A percentile compares a stretch with the other conserved stretches of the same genome.
Conservation (phyloP, 2,113 vertebrate species). For the Sinocyclocheilus grahami region DNA sequence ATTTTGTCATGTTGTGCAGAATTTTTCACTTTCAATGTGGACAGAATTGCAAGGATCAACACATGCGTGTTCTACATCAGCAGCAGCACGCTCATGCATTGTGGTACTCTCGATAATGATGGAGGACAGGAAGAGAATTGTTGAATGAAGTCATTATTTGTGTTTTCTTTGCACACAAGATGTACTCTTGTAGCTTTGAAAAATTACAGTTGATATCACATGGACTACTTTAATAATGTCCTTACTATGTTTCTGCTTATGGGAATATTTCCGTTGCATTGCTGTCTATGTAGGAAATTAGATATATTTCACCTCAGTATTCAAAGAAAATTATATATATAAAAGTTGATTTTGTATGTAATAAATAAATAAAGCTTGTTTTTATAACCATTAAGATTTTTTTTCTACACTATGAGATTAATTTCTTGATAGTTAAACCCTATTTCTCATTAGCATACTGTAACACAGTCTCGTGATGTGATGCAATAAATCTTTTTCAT, state of each 20-base stretch:
- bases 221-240: too few relatives aligned
- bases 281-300: not conserved
- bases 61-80: too few relatives aligned
- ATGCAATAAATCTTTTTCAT: not conserved
- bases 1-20: not conserved
- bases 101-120: too few relatives aligned
- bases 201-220: too few relatives aligned
- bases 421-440: not conserved
- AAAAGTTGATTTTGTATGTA: not conserved
- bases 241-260: too few relatives aligned
- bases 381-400: not conserved
- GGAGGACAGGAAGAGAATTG: not conserved
- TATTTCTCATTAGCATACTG: not conserved
- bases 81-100: too few relatives aligned
- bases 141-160: too few relatives aligned
- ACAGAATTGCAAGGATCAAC: not conserved
- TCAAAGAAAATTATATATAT: not conserved
- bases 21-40: not conserved
- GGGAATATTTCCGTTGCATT: too few relatives aligned
- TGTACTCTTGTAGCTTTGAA: too few relatives aligned
- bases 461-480: not conserved
- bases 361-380: not conserved
- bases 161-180: too few relatives aligned
- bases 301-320: not conserved
- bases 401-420: not conserved